phyloP scores from a whole-genome alignment of 2,797 vertebrate genomes.

The Pseudocheirus occidentalis region DNA sequence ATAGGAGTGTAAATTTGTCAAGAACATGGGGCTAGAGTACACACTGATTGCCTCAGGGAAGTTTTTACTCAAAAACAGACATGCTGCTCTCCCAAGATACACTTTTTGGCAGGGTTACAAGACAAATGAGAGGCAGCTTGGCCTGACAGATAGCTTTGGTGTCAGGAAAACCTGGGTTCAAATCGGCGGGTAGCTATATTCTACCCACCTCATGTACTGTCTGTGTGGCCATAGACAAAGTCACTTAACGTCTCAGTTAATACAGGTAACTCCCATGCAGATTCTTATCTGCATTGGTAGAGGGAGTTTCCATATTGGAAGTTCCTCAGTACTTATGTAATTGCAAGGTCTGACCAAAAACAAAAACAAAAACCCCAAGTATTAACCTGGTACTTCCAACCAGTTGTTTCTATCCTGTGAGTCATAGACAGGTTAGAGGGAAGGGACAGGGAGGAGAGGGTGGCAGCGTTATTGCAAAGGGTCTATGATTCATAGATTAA shows the following conservation, averaged over 20 bases:
- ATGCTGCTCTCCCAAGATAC: not conserved
- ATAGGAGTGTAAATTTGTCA: not conserved
- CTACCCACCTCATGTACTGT: not conserved
- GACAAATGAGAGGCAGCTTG: not conserved
- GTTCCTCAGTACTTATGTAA: not conserved
- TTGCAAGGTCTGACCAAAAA: not conserved
- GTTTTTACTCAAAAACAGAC: not conserved
- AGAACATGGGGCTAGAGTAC: not conserved
- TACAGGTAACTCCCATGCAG: not conserved
- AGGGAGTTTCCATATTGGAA: not conserved
- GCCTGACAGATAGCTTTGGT: not conserved
- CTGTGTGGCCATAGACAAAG: not conserved
- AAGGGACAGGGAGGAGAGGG: not conserved
- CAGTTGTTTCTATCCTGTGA: not conserved
- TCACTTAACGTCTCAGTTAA: not conserved
- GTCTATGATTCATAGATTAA: not conserved
- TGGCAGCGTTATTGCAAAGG: not conserved
- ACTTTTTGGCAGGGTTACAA: not conserved
- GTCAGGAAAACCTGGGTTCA: not conserved
- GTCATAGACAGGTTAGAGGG: not conserved
- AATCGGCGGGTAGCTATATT: not conserved
- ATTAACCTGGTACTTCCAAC: not conserved
- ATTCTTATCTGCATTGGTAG: not conserved
- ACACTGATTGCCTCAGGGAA: not conserved
- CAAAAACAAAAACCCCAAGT: not conserved